These are phyloP conservation scores for Leptogaster cylindrica DNA, from an alignment of 2,888 invertebrate genomes.

Conservation along the genomic window DNA sequence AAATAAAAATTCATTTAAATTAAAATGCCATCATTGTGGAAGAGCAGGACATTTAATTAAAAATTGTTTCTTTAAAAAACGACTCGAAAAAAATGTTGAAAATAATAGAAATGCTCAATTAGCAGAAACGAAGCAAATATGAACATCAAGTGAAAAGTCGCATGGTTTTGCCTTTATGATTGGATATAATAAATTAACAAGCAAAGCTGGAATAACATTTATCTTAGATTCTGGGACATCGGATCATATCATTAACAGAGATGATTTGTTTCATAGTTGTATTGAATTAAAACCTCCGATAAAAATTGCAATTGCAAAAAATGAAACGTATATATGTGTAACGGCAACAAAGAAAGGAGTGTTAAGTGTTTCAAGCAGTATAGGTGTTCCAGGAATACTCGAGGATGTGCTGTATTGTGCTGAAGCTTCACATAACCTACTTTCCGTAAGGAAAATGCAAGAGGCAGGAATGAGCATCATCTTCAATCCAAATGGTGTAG, in stretches of 20 bases:
- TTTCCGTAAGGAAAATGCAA: conserved; percentile 51
- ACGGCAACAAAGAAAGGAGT: conserved; percentile 52
- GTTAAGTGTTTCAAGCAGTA: conserved; percentile 51
- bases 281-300: conserved; percentile 48
- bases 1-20: not conserved
- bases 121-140: not conserved
- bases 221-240: conserved; percentile 8
- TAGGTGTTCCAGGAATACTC: conserved; percentile 47
- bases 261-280: conserved; percentile 44
- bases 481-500: conserved; percentile 52
- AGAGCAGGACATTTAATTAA: conserved; percentile 52
- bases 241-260: conserved; percentile 42
- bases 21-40: conserved; percentile 54
- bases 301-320: conserved; percentile 53
- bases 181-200: not conserved
- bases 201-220: conserved; percentile 48
- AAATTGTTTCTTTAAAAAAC: conserved; percentile 51
- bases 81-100: conserved; percentile 6
- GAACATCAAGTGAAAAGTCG: not conserved
- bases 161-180: not conserved
- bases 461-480: conserved; percentile 52
- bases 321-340: conserved; percentile 50
- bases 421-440: conserved; percentile 53
- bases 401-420: conserved; percentile 50
- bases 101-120: not conserved